Conservation (phyloP, 2,888 invertebrate genomes). For the Malthinus flaveolus region DNA sequence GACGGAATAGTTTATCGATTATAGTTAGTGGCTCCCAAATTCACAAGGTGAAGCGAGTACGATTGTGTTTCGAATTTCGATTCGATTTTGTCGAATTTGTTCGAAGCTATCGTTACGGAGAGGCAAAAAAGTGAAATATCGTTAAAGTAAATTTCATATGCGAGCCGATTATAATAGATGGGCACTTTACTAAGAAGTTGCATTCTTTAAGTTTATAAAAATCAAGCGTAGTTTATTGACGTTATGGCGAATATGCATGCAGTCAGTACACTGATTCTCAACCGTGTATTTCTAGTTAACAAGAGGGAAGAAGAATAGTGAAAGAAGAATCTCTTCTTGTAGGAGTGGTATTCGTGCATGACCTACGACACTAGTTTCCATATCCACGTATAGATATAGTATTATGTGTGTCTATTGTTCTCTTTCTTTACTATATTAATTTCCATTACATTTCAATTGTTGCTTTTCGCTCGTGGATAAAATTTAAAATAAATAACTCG, state of each 20-base stretch:
- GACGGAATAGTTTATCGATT: not conserved
- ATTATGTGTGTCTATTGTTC: slow-evolving; percentile 18
- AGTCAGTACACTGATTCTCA: slow-evolving; percentile 1
- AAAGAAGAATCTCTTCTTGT: slow-evolving; percentile 15
- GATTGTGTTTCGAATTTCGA: too few species aligned
- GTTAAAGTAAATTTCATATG: not conserved
- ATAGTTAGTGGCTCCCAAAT: not conserved
- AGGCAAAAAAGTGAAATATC: not conserved
- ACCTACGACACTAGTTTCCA: slow-evolving; percentile 36
- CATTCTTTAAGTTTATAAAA: slow-evolving; percentile 1
- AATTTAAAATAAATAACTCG: not conserved
- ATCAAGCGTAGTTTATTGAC: slow-evolving; percentile 3
- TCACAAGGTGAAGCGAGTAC: not conserved
- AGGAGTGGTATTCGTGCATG: slow-evolving; percentile 37
- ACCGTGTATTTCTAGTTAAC: slow-evolving; percentile 3
- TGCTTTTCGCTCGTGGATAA: slow-evolving; percentile 4
- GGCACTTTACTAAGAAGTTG: not conserved
- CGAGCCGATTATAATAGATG: not conserved
- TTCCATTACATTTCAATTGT: slow-evolving; percentile 13
- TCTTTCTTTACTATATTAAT: slow-evolving; percentile 17
- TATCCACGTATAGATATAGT: slow-evolving; percentile 14
- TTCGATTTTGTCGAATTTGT: too few species aligned
- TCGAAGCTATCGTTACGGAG: not conserved
- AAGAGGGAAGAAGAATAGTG: slow-evolving; percentile 15
- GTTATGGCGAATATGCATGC: not conserved